phyloP scores from a whole-genome alignment of 2,797 vertebrate genomes.

The Fundulus diaphanus region DNA sequence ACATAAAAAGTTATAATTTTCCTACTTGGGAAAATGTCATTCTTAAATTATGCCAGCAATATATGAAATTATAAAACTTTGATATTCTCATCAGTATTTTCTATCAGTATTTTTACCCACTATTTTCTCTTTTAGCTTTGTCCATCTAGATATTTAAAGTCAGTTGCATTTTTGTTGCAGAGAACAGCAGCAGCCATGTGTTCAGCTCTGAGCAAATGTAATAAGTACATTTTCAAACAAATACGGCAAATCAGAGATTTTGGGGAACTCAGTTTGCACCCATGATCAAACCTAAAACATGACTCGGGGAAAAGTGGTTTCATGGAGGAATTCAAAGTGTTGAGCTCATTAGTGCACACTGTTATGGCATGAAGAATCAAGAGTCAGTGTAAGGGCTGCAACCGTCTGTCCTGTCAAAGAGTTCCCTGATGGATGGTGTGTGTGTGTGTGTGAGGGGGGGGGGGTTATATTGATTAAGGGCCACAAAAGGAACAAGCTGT shows the following conservation, averaged over 20 bases:
- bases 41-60: neutral
- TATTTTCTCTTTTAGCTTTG: neutral
- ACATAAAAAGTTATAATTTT: neutral
- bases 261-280: neutral
- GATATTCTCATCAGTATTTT: neutral
- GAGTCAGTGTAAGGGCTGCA: conserved; percentile 4
- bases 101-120: neutral
- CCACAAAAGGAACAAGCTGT: conserved; percentile 25
- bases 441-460: too few species aligned
- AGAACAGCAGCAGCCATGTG: neutral
- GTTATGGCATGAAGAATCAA: neutral
- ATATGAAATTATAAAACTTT: neutral
- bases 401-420: conserved; percentile 16
- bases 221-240: neutral
- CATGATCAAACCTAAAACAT: neutral
- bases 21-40: neutral
- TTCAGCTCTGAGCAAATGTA: neutral
- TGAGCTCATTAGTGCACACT: neutral
- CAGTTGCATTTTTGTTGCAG: neutral
- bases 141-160: neutral
- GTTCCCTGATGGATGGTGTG: conserved; percentile 43
- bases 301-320: neutral
- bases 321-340: neutral
- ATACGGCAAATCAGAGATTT: neutral
- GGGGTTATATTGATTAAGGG: conserved; percentile 35